A percentile compares a stretch with the other conserved stretches of the same genome.
These are phyloP conservation scores for Philotrypesis tridentata DNA, from an alignment of 1,140 invertebrate genomes.

Conservation along the genomic window DNA sequence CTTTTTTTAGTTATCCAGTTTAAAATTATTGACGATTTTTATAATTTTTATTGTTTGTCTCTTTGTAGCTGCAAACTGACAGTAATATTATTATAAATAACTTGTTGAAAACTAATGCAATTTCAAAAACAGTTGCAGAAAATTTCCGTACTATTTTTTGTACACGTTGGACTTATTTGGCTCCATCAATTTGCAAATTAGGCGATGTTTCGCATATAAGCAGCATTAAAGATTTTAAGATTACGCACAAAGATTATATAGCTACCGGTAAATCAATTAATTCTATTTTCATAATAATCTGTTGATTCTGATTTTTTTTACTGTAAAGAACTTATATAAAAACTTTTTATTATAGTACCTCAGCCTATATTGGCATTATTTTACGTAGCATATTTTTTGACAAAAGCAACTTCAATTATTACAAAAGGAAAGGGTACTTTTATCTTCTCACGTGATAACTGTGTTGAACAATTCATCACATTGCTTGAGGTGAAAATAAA, in stretches of 20 bases:
- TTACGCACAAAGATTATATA: background rate
- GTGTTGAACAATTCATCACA: conserved; percentile 10
- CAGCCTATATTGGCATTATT: background rate
- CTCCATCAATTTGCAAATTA: background rate
- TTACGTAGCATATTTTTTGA: background rate
- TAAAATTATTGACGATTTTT: background rate
- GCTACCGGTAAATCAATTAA: background rate
- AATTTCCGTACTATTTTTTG: background rate
- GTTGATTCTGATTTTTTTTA: background rate
- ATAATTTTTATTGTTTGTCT: background rate
- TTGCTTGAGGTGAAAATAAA: background rate
- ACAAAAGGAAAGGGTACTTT: background rate
- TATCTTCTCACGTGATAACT: background rate
- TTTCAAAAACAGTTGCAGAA: background rate
- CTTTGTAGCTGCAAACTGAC: background rate
- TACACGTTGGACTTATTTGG: background rate
- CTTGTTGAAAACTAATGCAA: background rate
- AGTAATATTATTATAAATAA: background rate
- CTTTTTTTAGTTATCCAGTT: background rate
- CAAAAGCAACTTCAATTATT: background rate
- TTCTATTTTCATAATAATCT: background rate
- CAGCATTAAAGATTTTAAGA: background rate
- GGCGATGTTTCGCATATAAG: background rate
- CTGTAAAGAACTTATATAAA: no score
- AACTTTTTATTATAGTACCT: background rate